phyloP scores from a whole-genome alignment of 2,113 vertebrate species.

The Vidua macroura region DNA sequence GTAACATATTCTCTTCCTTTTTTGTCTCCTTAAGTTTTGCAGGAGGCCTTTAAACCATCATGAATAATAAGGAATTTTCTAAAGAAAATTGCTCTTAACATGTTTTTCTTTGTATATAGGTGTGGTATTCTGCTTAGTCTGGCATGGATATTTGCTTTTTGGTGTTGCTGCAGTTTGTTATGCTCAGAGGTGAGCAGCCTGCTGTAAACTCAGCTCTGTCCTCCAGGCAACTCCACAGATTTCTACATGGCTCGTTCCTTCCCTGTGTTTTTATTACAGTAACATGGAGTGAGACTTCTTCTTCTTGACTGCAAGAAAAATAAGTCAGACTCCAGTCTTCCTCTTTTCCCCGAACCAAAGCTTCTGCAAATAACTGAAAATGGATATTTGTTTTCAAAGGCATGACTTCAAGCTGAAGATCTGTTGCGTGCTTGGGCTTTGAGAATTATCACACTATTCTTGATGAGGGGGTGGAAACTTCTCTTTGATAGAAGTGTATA shows the following conservation, averaged over 20 bases:
- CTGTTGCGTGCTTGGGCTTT: neutral
- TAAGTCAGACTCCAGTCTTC: neutral
- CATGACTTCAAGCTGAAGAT: neutral
- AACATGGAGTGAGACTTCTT: neutral
- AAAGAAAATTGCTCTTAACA: neutral
- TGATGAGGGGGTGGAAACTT: neutral
- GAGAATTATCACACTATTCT: neutral
- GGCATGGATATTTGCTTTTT: neutral
- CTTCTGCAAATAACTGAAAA: neutral
- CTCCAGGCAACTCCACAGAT: slow-evolving; percentile 2
- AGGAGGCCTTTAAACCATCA: neutral
- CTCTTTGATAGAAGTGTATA: neutral
- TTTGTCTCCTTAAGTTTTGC: neutral
- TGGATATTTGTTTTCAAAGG: neutral
- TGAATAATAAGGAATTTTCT: neutral
- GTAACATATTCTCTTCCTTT: neutral
- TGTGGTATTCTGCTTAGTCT: neutral
- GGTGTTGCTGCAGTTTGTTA: neutral
- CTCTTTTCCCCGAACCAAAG: neutral
- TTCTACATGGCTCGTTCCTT: neutral
- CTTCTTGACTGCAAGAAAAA: neutral
- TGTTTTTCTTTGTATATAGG: neutral
- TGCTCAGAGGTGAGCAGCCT: slow-evolving; percentile 6
- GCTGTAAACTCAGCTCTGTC: slow-evolving; percentile 6
- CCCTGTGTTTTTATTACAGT: neutral